These are phyloP conservation scores for Macropis europaea DNA, from an alignment of 2,888 invertebrate species.

Conservation along the genomic window DNA sequence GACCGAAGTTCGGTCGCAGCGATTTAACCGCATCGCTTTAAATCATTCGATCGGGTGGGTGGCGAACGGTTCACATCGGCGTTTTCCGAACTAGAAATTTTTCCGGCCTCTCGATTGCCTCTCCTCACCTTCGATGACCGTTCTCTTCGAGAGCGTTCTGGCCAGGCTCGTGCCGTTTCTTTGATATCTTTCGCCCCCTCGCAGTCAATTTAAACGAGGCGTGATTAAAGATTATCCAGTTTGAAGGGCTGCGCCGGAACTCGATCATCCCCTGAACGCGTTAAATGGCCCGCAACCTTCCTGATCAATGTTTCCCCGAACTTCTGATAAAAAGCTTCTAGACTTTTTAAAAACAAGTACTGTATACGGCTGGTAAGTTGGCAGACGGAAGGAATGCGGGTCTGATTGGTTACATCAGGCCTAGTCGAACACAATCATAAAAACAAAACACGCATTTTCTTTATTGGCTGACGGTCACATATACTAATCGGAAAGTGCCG, in stretches of 20 bases:
- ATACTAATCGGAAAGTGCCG: too few relatives aligned
- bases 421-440: too few relatives aligned
- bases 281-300: conserved; percentile 1
- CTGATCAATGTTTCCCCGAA: too few relatives aligned
- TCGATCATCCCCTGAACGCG: not conserved
- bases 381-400: too few relatives aligned
- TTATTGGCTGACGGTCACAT: too few relatives aligned
- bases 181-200: conserved; percentile 15
- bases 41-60: conserved; percentile 13
- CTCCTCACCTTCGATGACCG: conserved; percentile 14
- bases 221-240: conserved; percentile 30
- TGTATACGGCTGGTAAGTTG: too few relatives aligned
- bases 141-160: not conserved
- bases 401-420: too few relatives aligned
- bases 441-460: too few relatives aligned
- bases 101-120: conserved; percentile 34
- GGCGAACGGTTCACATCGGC: conserved; percentile 1
- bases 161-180: conserved; percentile 1
- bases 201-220: conserved; percentile 19
- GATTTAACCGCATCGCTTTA: not conserved
- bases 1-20: not conserved
- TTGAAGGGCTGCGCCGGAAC: not conserved
- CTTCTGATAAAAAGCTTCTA: too few relatives aligned
- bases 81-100: conserved; percentile 24
- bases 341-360: too few relatives aligned